A percentile compares a stretch with the other conserved stretches of the same genome.
phyloP scores from a whole-genome alignment of 2,797 vertebrate species.

The Parauchenoglanis punctatus region DNA sequence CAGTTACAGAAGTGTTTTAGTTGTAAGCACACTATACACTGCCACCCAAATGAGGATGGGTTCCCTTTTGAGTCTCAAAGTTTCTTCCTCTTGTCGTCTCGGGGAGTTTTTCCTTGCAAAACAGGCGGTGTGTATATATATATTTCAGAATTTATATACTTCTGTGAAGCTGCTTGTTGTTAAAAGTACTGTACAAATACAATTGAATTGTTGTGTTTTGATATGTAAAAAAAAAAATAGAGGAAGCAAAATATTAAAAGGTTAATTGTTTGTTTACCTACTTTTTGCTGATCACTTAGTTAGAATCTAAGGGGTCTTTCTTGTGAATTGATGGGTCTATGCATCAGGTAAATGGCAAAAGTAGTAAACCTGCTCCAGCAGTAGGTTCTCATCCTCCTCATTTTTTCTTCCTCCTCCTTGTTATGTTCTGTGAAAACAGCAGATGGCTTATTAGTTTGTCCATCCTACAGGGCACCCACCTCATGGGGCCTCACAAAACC shows the following conservation, averaged over 20 bases:
- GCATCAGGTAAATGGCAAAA: not conserved
- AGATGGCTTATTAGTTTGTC: slow-evolving; percentile 44
- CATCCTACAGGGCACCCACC: slow-evolving; percentile 10
- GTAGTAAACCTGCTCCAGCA: not conserved
- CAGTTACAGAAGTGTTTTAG: too few relatives aligned
- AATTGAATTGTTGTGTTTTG: not conserved
- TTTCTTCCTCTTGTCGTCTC: too few relatives aligned
- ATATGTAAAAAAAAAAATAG: not conserved
- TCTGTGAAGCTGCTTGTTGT: not conserved
- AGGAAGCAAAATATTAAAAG: not conserved
- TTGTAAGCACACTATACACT: too few relatives aligned
- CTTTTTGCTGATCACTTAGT: not conserved
- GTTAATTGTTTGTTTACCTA: not conserved
- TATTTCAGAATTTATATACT: too few relatives aligned
- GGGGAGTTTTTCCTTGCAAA: too few relatives aligned
- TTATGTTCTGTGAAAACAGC: slow-evolving; percentile 44
- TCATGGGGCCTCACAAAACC: slow-evolving; percentile 15
- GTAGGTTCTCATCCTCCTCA: not conserved
- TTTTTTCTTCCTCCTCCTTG: slow-evolving; percentile 8
- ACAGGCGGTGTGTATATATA: too few relatives aligned
- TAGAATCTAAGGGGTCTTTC: not conserved
- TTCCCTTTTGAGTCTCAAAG: too few relatives aligned
- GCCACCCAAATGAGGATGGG: too few relatives aligned
- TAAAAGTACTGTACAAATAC: not conserved
- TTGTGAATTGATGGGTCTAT: not conserved